A percentile compares a stretch with the other conserved stretches of the same genome.
phyloP scores from a whole-genome alignment of 2,888 invertebrate species.

The Diplolepis rosae region DNA sequence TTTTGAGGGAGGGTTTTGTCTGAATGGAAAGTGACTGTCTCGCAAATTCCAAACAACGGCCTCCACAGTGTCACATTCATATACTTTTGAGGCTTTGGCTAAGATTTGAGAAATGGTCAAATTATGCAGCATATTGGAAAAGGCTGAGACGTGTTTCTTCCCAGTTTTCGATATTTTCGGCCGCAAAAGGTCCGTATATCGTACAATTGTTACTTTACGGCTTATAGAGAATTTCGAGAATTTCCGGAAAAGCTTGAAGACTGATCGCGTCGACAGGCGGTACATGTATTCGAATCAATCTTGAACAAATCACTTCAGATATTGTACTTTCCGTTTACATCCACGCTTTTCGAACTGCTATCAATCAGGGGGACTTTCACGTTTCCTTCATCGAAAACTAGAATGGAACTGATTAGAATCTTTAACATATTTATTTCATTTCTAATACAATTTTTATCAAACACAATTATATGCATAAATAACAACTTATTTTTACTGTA shows the following conservation, averaged over 20 bases:
- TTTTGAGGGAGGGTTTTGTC: conserved; percentile 1
- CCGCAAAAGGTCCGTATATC: neutral
- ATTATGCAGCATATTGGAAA: conserved; percentile 66
- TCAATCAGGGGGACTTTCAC: neutral
- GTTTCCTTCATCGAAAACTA: neutral
- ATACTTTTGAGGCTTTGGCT: conserved; percentile 17
- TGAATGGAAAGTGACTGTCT: neutral
- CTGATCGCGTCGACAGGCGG: neutral
- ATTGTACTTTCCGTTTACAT: neutral
- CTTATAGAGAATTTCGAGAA: neutral
- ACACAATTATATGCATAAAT: too few relatives aligned
- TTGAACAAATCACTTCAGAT: conserved; percentile 8
- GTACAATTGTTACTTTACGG: neutral
- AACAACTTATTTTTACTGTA: too few relatives aligned
- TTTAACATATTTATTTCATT: neutral
- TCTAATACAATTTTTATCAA: too few relatives aligned
- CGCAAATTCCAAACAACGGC: conserved; percentile 13
- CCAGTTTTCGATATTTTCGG: neutral
- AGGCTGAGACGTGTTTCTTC: neutral
- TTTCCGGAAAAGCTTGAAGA: conserved; percentile 25
- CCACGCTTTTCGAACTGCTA: neutral
- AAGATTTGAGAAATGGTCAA: conserved; percentile 61
- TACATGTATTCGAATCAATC: conserved; percentile 25
- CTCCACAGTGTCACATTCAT: conserved; percentile 13
- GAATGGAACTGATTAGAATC: neutral